A percentile compares a stretch with the other conserved stretches of the same genome.
Evolutionary conservation across 2,888 invertebrate genomes (phyloP).

Genomic region (Pseudococcus jackbeardsleyi): DNA sequence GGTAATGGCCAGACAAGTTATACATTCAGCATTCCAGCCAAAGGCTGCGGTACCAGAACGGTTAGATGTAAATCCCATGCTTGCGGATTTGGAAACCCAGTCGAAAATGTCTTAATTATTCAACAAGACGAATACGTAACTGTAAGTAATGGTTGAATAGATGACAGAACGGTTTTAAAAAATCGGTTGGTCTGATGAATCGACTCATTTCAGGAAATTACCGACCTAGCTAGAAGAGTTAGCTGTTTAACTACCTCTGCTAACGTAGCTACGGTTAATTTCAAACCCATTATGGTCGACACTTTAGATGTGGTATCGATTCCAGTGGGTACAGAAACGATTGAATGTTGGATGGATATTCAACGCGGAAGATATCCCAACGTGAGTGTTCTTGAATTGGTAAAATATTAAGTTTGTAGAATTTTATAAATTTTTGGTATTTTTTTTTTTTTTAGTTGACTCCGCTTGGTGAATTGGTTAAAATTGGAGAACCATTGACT

Average conservation of each 20-base stretch:
- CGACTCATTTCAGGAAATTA: constrained; percentile 71
- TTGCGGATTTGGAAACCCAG: constrained; percentile 75
- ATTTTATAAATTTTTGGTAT: neutral
- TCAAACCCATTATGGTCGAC: constrained; percentile 78
- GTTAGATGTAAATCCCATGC: constrained; percentile 67
- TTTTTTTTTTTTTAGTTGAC: constrained; percentile 71
- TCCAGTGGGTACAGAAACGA: constrained; percentile 73
- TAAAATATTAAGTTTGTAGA: neutral
- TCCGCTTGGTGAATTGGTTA: constrained; percentile 76
- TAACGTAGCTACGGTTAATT: constrained; percentile 69
- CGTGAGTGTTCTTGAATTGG: constrained; percentile 70
- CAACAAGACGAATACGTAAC: constrained; percentile 79
- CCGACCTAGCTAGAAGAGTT: constrained; percentile 78
- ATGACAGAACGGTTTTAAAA: neutral
- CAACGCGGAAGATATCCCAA: constrained; percentile 80
- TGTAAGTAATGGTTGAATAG: constrained; percentile 67
- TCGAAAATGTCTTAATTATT: constrained; percentile 79
- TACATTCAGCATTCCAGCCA: constrained; percentile 77
- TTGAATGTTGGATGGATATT: constrained; percentile 85
- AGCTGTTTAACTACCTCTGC: constrained; percentile 70
- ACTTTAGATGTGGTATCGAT: constrained; percentile 80
- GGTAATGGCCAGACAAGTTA: constrained; percentile 75
- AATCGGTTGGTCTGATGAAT: neutral
- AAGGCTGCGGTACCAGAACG: constrained; percentile 75
- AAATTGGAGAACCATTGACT: constrained; percentile 80